Base-by-base conservation (phyloP, 2,113 vertebrate genomes). In the Cyprinodon brontotheroides region DNA sequence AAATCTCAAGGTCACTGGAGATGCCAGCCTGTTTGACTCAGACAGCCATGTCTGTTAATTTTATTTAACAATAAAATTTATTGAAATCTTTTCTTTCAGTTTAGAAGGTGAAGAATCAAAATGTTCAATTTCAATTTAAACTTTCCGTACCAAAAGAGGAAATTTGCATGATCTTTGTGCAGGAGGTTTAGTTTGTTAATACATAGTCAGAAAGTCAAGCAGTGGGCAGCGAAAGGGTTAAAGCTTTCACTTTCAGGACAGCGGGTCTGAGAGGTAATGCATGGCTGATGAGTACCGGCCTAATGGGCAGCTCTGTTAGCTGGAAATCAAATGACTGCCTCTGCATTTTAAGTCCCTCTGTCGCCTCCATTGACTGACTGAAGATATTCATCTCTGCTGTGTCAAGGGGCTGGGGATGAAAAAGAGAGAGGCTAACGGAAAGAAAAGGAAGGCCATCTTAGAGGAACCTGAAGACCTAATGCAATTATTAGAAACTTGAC, bases 401-500 rank as follows among this genome's bases (percentile, higher is more conserved):
- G 90, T 91, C 87, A 85, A 70, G 76, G 80, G 79, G 69, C 50
- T 8, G n/a, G 41, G 64, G 8, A 76, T n/a, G 60, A 75, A 68
- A 81, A 81, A 62, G 63, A 82, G 76, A 68, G 68, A 47, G 64
- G 64, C 47, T 45, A 47, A 64, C 53, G 71, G 57, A 50, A 43
- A 71, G 37, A 57, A 81, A 53, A n/a, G 68, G 66, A 61, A 71
- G 80, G 72, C 22, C 70, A 77, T 81, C 72, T 73, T 60, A 45
- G 70, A 79, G 71, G 82, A 89, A 86, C 76, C 80, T 60, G 79
- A 81, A 86, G 86, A 84, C 84, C 81, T 90, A 91, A 92, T 90
- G 89, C 87, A 92, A 89, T 93, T 93, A 94, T 92, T 92, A 89
- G 87, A 92, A 93, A 93, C 85, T 88, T 91, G 82, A 93, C 83